These are phyloP conservation scores for Apostichopus leukothele DNA, from an alignment of 53 echinoderm and acorn worm genomes.

Conservation along the genomic window DNA sequence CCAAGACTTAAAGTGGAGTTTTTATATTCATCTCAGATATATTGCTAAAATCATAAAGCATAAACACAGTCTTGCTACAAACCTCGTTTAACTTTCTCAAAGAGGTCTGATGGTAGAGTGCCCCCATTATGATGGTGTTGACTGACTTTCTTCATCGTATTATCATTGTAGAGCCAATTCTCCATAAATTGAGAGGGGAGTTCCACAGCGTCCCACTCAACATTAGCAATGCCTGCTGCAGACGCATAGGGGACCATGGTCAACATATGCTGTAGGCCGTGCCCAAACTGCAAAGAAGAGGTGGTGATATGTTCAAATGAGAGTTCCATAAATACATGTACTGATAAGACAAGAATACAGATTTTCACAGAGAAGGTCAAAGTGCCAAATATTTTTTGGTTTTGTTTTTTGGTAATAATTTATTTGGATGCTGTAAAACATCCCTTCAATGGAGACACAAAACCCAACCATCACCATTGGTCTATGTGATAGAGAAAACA, in stretches of 20 bases:
- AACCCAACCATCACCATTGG: too few relatives aligned
- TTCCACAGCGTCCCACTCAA: slow-evolving; percentile 98
- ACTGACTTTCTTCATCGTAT: slow-evolving; percentile 75
- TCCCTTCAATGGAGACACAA: too few relatives aligned
- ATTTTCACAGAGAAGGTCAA: too few relatives aligned
- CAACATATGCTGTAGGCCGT: slow-evolving; percentile 96
- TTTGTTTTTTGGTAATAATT: too few relatives aligned
- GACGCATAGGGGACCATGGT: slow-evolving; percentile 74
- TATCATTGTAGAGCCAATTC: slow-evolving; percentile 90
- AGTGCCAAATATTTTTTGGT: too few relatives aligned
- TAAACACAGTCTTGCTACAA: background rate
- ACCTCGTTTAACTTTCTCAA: slow-evolving; percentile 86
- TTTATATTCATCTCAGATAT: too few relatives aligned
- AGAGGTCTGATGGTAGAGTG: slow-evolving; percentile 65
- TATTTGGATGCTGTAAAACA: too few relatives aligned
- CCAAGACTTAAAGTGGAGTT: too few relatives aligned
- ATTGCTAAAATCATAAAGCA: too few relatives aligned
- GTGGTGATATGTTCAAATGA: background rate
- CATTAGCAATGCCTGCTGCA: slow-evolving; percentile 90
- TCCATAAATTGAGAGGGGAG: slow-evolving; percentile 98
- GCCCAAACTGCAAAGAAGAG: slow-evolving; percentile 71
- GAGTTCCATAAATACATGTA: too few relatives aligned
- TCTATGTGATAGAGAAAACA: too few relatives aligned
- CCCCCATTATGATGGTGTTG: slow-evolving; percentile 78
- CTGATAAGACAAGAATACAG: too few relatives aligned